A percentile compares a stretch with the other conserved stretches of the same genome.
Conservation (phyloP, 2,797 vertebrate genomes). For the Melanogrammus aeglefinus region DNA sequence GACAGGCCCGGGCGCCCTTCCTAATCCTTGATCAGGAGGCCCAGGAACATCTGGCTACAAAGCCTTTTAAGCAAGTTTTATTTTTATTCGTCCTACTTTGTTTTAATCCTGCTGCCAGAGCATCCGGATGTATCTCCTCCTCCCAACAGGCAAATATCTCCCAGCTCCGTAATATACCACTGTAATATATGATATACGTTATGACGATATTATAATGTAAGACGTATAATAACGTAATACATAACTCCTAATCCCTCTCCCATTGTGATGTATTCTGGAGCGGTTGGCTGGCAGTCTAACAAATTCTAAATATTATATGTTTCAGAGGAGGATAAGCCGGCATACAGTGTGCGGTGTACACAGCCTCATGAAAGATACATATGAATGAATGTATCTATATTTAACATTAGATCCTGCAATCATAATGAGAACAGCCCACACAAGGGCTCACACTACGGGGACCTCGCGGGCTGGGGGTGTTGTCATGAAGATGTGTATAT, state of each 20-base stretch:
- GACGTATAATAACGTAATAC: not conserved
- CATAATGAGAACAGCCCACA: too few relatives aligned
- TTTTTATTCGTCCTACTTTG: conserved; percentile 80
- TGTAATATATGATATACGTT: not conserved
- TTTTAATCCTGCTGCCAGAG: conserved; percentile 66
- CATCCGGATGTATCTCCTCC: conserved; percentile 51
- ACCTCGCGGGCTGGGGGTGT: too few relatives aligned
- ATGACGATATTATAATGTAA: not conserved
- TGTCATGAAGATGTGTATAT: too few relatives aligned
- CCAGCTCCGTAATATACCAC: not conserved
- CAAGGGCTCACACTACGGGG: too few relatives aligned
- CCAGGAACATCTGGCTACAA: conserved; percentile 72
- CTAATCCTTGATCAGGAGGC: conserved; percentile 71
- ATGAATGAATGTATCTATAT: too few relatives aligned
- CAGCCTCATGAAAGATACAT: too few relatives aligned
- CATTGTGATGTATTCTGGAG: not conserved
- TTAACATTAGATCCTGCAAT: too few relatives aligned
- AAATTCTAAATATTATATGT: too few relatives aligned
- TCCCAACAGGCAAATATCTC: conserved; percentile 45
- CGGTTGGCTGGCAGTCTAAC: too few relatives aligned
- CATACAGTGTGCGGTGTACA: too few relatives aligned
- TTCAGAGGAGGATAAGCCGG: too few relatives aligned
- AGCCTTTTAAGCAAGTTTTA: conserved; percentile 74
- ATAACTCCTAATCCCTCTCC: not conserved
- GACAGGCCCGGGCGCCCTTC: conserved; percentile 47